Base-by-base conservation (phyloP, 2,888 invertebrate genomes). In the Pantelozetes paolii region DNA sequence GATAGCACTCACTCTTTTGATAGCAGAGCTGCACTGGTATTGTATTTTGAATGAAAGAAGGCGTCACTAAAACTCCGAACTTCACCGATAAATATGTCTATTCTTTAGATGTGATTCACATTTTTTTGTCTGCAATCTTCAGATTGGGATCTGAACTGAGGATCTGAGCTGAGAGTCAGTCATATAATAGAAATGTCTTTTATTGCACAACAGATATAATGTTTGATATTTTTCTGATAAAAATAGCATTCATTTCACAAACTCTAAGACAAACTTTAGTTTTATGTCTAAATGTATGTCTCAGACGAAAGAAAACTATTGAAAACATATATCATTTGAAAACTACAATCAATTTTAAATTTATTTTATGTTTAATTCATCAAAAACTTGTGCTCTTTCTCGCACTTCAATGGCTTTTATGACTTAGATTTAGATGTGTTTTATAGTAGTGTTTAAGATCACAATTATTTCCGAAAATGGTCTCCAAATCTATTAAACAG, bases 121-220 rank as follows among this genome's bases (percentile, higher is more conserved):
- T 28, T 45, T 32, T 62, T 3, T 32, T 20, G 8, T 36, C 8
- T 40, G 18, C 9, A 36, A 40, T 23, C 40, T 64, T 62, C 6
- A 62, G 64, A 64, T 36, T 8, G 64, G 1, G 36, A 64, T 64
- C 40, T 64, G 30, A 32, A 54, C 15, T 32, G 32, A 62, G 3
- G 32, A 62, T 62, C 36, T 62, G 28, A 18, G 62, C 18, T 23
- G 28, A 32, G 28, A 32, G 26, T n/a, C 5, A 50, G 15, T n/a
- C 3, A 50, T 2, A 54, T 59, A 30, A 69, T 42, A 18, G 45
- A 2, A 26, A 69, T 26, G 28, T 26, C 42, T n/a, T 69, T 69
- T 69, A 69, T 69, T 69, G 69, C 69, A 45, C 69, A 69, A 69
- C 42, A 69, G 9, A 54, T 23, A 45, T 36, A 36, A 45, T 42